Conservation (phyloP, 2,797 vertebrate genomes). For the Melanotaenia maccullochi region DNA sequence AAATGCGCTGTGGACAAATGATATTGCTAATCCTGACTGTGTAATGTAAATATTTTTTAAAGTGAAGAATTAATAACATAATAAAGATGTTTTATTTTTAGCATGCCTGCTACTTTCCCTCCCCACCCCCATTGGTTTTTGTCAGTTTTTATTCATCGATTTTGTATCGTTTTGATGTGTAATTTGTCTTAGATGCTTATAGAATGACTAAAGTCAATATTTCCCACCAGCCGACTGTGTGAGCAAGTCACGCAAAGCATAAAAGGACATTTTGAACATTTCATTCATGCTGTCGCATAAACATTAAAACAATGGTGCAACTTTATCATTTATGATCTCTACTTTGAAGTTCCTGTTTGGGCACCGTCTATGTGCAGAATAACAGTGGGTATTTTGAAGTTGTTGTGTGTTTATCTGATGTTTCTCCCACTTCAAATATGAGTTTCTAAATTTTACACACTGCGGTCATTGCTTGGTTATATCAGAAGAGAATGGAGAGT, state of each 20-base stretch:
- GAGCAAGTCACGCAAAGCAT: not conserved
- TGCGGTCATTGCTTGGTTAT: conserved; percentile 32
- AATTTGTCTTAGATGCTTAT: conserved; percentile 7
- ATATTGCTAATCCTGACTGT: conserved; percentile 60
- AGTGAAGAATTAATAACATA: conserved; percentile 77
- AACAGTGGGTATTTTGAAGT: not conserved
- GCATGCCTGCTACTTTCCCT: conserved; percentile 38
- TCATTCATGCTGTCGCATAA: not conserved
- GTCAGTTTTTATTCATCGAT: conserved; percentile 23
- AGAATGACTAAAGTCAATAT: conserved; percentile 6
- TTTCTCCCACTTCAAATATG: conserved; percentile 1
- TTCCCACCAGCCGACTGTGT: conserved; percentile 11
- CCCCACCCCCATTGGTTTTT: conserved; percentile 3
- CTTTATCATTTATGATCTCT: not conserved
- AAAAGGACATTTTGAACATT: not conserved
- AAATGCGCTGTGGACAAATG: conserved; percentile 50
- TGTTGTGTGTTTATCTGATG: conserved; percentile 12
- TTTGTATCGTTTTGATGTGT: conserved; percentile 16
- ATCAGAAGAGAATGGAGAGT: conserved; percentile 30
- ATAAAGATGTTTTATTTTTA: conserved; percentile 84
- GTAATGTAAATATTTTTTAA: conserved; percentile 73
- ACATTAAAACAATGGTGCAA: not conserved
- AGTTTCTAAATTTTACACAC: conserved; percentile 1
- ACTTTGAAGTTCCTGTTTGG: conserved; percentile 37
- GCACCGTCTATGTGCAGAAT: not conserved